Conservation (phyloP, 2,113 vertebrate genomes). For the Poeciliopsis prolifica region DNA sequence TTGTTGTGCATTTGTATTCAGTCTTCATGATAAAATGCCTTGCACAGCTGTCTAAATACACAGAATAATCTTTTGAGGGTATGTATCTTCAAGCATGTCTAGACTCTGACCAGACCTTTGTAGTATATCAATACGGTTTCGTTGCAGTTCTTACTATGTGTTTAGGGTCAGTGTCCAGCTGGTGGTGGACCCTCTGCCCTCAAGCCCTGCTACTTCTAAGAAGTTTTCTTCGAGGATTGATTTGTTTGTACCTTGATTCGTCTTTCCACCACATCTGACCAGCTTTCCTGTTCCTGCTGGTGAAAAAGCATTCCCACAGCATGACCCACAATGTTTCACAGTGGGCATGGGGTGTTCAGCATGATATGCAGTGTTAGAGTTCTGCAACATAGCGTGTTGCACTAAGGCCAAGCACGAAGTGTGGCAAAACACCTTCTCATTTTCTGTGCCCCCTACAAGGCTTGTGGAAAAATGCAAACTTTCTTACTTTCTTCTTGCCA, state of each 20-base stretch:
- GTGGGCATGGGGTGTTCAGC: background rate
- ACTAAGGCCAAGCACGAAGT: background rate
- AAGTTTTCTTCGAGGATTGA: background rate
- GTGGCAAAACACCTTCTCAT: background rate
- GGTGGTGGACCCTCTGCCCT: background rate
- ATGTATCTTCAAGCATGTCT: background rate
- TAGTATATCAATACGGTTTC: background rate
- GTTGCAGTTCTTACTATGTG: background rate
- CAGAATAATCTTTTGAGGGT: background rate
- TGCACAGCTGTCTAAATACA: too few relatives aligned
- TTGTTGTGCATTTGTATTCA: too few relatives aligned
- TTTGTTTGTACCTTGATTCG: background rate
- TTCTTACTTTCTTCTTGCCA: too few relatives aligned
- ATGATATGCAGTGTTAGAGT: background rate
- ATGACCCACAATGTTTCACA: background rate
- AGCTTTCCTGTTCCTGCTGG: background rate
- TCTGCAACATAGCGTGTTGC: background rate
- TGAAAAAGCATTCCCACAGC: background rate
- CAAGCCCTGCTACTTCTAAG: background rate
- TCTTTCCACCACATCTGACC: background rate
- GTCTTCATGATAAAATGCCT: too few relatives aligned
- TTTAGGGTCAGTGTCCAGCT: background rate
- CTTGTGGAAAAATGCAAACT: background rate
- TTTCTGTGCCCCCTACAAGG: background rate
- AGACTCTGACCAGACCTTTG: background rate